These are phyloP conservation scores for Cenopis cana DNA, from an alignment of 2,888 invertebrate species.

Conservation along the genomic window DNA sequence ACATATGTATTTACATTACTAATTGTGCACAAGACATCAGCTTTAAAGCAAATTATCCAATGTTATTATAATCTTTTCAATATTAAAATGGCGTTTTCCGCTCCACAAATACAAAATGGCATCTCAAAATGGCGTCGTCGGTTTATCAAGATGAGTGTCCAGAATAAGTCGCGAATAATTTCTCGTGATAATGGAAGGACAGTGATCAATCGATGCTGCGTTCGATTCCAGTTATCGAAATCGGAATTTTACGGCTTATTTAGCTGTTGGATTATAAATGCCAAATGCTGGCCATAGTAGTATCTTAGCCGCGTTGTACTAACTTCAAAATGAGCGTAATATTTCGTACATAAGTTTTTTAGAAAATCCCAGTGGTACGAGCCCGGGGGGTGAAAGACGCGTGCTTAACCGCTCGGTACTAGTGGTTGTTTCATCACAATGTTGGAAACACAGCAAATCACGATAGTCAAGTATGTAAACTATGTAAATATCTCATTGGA, in stretches of 20 bases:
- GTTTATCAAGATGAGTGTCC: conserved; percentile 46
- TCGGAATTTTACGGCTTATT: conserved; percentile 35
- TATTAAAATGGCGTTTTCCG: conserved; percentile 15
- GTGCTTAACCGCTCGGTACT: too few relatives aligned
- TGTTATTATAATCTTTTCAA: too few relatives aligned
- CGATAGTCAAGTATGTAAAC: conserved; percentile 8
- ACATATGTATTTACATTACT: too few relatives aligned
- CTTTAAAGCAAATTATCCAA: too few relatives aligned
- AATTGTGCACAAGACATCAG: too few relatives aligned
- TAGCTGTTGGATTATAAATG: not conserved
- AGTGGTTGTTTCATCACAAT: not conserved
- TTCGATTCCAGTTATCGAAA: conserved; percentile 28
- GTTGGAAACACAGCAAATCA: conserved; percentile 12
- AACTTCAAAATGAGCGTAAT: too few relatives aligned
- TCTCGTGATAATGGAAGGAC: conserved; percentile 43
- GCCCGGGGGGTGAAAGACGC: too few relatives aligned
- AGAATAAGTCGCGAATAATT: conserved; percentile 41
- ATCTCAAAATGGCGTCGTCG: conserved; percentile 4
- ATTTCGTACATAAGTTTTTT: too few relatives aligned
- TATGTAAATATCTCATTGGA: not conserved
- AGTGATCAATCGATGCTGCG: conserved; percentile 45
- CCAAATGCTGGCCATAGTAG: too few relatives aligned
- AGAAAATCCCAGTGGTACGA: too few relatives aligned
- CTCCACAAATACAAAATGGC: conserved; percentile 14
- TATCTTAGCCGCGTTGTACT: too few relatives aligned